Evolutionary conservation across 2,113 vertebrate species (phyloP).

Genomic region (Rhynchomys soricoides): DNA sequence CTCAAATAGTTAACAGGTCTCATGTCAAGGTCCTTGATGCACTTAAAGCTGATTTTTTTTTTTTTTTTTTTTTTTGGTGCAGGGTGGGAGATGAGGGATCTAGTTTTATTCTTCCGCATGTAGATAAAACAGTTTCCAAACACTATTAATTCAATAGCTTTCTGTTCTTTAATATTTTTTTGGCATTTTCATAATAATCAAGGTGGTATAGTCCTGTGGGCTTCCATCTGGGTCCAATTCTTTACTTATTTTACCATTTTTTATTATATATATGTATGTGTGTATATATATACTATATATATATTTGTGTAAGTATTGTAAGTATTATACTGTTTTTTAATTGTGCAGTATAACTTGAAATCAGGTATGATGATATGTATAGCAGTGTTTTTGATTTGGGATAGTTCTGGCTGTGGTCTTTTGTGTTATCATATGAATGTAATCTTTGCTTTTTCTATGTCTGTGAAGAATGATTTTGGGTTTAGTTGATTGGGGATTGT

Average conservation of each 20-base stretch:
- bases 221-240: neutral
- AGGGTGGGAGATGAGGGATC: neutral
- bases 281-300: too few species aligned
- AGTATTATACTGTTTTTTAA: neutral
- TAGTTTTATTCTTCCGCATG: neutral
- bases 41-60: neutral
- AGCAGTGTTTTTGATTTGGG: neutral
- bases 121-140: neutral
- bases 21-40: neutral
- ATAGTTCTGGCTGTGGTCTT: neutral
- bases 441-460: neutral
- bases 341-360: neutral
- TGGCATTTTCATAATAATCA: neutral
- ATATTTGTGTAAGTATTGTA: neutral
- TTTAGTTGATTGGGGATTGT: neutral
- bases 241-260: neutral
- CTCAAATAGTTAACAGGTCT: neutral
- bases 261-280: neutral
- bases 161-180: neutral
- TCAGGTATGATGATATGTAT: neutral
- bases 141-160: neutral
- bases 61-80: neutral
- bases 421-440: neutral
- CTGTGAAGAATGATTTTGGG: neutral
- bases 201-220: neutral